Evolutionary conservation across 30 jellyfish, hydroid and myxozoan genomes (phyloP), one percentile per base, ranked within the genome.

Genomic region (Cassiopea andromeda): DNA sequence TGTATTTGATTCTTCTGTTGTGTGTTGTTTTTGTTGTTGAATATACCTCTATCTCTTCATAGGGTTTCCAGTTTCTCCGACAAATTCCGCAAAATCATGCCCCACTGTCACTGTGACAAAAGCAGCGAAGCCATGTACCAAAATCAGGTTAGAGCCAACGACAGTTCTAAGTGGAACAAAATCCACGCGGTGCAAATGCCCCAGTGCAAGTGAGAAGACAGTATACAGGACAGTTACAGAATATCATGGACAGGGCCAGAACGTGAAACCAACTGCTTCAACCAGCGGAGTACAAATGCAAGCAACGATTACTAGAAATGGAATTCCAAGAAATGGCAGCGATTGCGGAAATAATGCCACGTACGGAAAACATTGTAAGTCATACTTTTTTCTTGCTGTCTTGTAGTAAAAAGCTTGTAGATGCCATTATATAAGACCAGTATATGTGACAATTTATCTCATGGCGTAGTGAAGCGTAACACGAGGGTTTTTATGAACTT

Each of bases 101-200:
- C 82, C 93, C 43, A 85, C 93, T 6, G 73, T 59, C 7, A 85
- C 93, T 4, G 83, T 85, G 27, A 85, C 93, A 15, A 85, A 59
- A 59, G 80, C 93, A 44, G 61, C 73, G n/a, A 75, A 58, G 74
- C 84, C 84, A 59, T 85, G 93, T 75, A 75, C 93, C 1, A 59
- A 74, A 60, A 60, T 60, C 60, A 43, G 44, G 59, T 46, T 82
- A n/a, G 69, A 15, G 16, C 72, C 93, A 45, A 85, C 93, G 43
- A 85, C 68, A 58, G 47, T 85, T 48, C 17, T 59, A 12, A 61
- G 59, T 46, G 92, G 92, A n/a, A 46, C 60, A 45, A 59, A 75
- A 66, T 61, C 93, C 27, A 59, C 87, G 2, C 54, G 44, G 43
- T 85, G 93, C 50, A 46, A 60, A 2, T 85, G 93, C 81, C 74